Conservation (phyloP, 2,113 vertebrate genomes). For the Hippocampus abdominalis region DNA sequence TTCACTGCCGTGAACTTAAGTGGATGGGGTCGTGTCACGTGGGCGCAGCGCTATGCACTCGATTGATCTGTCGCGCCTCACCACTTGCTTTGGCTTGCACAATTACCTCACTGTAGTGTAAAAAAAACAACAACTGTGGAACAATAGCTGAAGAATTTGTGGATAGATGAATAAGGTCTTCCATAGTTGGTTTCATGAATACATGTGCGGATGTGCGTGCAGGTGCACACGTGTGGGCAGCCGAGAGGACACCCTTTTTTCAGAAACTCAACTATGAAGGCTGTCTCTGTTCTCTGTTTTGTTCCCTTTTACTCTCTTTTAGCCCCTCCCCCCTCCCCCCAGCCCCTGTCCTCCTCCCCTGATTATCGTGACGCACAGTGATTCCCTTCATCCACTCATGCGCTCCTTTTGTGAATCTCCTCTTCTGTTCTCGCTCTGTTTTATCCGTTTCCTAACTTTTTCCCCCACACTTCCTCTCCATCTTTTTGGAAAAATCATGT, state of each 20-base stretch:
- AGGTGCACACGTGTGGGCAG: slow-evolving; percentile 27
- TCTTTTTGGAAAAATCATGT: slow-evolving; percentile 25
- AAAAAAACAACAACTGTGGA: background rate
- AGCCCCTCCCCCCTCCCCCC: background rate
- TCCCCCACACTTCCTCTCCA: background rate
- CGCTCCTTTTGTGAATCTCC: slow-evolving; percentile 3
- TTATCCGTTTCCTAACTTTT: slow-evolving; percentile 7
- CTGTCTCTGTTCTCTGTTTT: slow-evolving; percentile 63
- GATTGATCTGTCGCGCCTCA: background rate
- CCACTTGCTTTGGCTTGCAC: background rate
- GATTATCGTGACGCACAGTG: slow-evolving; percentile 37
- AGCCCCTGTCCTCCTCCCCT: background rate
- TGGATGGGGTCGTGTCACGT: too few relatives aligned
- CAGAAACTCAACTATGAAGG: slow-evolving; percentile 62
- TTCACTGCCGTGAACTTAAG: too few relatives aligned
- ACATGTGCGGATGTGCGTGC: slow-evolving; percentile 15
- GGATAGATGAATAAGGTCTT: background rate
- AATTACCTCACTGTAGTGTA: background rate
- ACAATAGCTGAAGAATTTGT: background rate
- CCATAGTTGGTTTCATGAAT: background rate
- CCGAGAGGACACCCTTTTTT: slow-evolving; percentile 52
- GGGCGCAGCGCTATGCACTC: background rate
- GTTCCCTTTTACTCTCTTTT: slow-evolving; percentile 27
- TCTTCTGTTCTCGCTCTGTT: slow-evolving; percentile 4
- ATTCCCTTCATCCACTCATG: slow-evolving; percentile 51